These are phyloP conservation scores for Pseudocheirus occidentalis DNA, from an alignment of 2,797 vertebrate genomes.

Conservation along the genomic window DNA sequence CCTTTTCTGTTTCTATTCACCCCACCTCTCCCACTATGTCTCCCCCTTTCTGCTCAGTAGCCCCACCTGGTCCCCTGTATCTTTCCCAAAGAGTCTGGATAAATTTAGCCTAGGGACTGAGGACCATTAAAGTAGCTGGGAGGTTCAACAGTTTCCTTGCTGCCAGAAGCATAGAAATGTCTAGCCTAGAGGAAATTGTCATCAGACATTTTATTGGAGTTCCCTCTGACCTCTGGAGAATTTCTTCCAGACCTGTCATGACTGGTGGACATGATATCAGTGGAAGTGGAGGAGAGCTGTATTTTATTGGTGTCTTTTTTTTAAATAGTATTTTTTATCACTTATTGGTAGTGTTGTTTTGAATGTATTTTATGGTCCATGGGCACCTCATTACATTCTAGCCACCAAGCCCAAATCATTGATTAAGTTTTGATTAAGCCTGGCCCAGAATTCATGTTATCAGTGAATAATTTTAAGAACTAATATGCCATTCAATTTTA, in stretches of 20 bases:
- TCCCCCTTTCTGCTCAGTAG: background rate
- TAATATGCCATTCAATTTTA: background rate
- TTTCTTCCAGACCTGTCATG: background rate
- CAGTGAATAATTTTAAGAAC: background rate
- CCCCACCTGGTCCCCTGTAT: background rate
- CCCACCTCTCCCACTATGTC: background rate
- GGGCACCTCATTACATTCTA: background rate
- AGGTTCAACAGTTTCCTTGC: background rate
- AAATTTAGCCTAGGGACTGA: background rate
- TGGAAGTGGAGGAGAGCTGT: background rate
- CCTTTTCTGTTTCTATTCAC: background rate
- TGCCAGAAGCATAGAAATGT: background rate
- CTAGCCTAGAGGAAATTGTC: background rate
- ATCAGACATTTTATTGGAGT: background rate
- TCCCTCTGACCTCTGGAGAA: background rate
- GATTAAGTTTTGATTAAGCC: background rate
- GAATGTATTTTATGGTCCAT: background rate
- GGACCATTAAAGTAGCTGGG: background rate
- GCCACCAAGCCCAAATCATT: background rate
- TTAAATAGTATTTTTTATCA: background rate
- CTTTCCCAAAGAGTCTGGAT: background rate
- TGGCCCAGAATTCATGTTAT: background rate
- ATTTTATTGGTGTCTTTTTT: background rate
- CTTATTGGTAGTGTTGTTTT: background rate
- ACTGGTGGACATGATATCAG: background rate